Evolutionary conservation across 2,797 vertebrate species (phyloP).

Genomic region (Aselliscus stoliczkanus): DNA sequence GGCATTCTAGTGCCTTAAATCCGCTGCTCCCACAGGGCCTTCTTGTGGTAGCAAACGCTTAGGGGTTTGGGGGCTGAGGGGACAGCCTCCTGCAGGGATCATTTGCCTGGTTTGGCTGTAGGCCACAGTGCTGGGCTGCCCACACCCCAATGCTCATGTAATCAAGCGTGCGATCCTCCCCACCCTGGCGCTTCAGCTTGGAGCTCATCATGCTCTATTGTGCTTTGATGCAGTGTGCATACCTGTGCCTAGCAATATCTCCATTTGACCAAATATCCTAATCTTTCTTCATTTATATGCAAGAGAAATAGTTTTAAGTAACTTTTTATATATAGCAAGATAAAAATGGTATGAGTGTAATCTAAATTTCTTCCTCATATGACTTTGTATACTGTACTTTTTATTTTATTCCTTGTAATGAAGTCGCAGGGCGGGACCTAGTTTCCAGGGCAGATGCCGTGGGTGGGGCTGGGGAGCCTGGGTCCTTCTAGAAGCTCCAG

Average conservation of each 20-base stretch:
- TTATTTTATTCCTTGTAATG: constrained; percentile 73
- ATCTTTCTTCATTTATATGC: constrained; percentile 84
- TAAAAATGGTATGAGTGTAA: constrained; percentile 81
- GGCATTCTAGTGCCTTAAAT: constrained; percentile 82
- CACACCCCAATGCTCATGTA: not conserved
- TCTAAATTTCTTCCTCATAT: constrained; percentile 77
- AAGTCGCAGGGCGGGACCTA: constrained; percentile 75
- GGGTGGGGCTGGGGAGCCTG: not conserved
- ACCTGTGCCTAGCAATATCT: constrained; percentile 83
- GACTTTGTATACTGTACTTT: constrained; percentile 79
- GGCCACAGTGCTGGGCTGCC: no score
- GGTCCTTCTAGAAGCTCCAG: not conserved
- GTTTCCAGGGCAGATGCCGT: constrained; percentile 74
- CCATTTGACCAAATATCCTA: constrained; percentile 86
- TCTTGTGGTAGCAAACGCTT: not conserved
- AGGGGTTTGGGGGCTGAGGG: not conserved
- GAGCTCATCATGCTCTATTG: constrained; percentile 44
- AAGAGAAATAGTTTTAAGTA: constrained; percentile 84
- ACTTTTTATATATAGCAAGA: constrained; percentile 84
- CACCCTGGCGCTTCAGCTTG: not conserved
- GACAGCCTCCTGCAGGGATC: not conserved
- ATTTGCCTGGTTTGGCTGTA: not conserved
- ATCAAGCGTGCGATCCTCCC: constrained; percentile 53
- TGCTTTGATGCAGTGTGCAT: constrained; percentile 76
- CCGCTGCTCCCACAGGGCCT: not conserved